These are phyloP conservation scores for Parelbella ahira DNA, from an alignment of 2,888 invertebrate species.

Conservation along the genomic window DNA sequence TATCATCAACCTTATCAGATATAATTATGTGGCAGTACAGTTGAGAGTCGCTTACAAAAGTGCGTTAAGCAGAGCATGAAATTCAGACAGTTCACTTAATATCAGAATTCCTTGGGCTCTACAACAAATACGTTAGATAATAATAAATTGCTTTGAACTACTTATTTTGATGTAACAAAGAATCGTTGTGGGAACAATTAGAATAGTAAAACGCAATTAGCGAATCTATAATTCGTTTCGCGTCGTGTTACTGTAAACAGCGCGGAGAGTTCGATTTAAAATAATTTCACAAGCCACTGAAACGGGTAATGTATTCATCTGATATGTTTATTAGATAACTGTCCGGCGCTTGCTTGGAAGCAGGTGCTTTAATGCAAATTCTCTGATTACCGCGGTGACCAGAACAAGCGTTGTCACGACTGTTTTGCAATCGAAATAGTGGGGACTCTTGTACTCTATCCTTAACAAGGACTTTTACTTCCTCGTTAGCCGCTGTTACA, in stretches of 20 bases:
- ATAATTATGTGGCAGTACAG: conserved; percentile 13
- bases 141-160: conserved; percentile 19
- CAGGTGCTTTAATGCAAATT: conserved; percentile 64
- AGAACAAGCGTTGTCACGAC: conserved; percentile 37
- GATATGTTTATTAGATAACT: conserved; percentile 55
- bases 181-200: conserved; percentile 16
- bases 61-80: conserved; percentile 18
- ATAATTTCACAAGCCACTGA: conserved; percentile 46
- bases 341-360: conserved; percentile 30
- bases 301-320: conserved; percentile 40
- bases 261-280: conserved; percentile 34
- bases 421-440: conserved; percentile 47
- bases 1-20: conserved; percentile 12
- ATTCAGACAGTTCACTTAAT: conserved; percentile 13
- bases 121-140: conserved; percentile 21
- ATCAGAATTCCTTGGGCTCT: conserved; percentile 11
- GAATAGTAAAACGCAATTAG: neutral
- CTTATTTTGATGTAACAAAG: conserved; percentile 15
- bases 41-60: conserved; percentile 12
- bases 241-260: conserved; percentile 9
- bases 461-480: conserved; percentile 66
- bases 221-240: conserved; percentile 3
- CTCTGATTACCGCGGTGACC: conserved; percentile 33
- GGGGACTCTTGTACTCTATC: conserved; percentile 41
- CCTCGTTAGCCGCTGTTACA: conserved; percentile 45